Evolutionary conservation across 2,113 vertebrate genomes (phyloP).

Genomic region (Serilophus lunatus): DNA sequence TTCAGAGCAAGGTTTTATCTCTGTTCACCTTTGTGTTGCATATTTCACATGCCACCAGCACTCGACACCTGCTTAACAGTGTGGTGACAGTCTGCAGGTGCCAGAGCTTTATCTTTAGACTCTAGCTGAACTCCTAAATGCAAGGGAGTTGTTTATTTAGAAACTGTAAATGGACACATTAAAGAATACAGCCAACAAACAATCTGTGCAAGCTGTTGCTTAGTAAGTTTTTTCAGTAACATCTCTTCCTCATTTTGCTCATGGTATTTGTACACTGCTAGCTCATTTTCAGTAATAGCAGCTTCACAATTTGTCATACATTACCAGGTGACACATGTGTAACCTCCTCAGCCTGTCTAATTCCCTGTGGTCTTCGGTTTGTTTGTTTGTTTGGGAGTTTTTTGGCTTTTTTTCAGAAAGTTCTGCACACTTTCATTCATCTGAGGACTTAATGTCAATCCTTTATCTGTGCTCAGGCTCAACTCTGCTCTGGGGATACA

Average conservation of each 20-base stretch:
- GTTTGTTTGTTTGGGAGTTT: no score
- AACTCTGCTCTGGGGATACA: background rate
- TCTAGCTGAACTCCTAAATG: background rate
- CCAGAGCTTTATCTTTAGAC: background rate
- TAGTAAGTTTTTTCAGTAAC: background rate
- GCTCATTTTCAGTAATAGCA: background rate
- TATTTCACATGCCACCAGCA: background rate
- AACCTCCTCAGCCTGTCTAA: background rate
- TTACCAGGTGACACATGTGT: rapidly evolving
- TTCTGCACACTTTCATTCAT: background rate
- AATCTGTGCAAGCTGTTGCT: background rate
- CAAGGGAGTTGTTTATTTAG: background rate
- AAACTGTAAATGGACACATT: background rate
- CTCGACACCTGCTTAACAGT: background rate
- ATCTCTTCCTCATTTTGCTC: background rate
- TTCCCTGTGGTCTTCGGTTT: no score
- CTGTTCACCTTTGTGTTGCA: background rate
- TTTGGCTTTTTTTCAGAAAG: no score
- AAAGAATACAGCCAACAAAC: background rate
- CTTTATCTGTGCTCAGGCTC: background rate
- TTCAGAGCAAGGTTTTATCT: background rate
- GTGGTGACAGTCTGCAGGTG: background rate
- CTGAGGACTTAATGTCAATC: conserved; percentile 8
- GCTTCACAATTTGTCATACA: background rate
- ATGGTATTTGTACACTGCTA: background rate